Percentiles rank a stretch among this genome's conserved stretches.
Conservation (phyloP, 92 coral and sea anemone species). For the Virgularia gustaviana region DNA sequence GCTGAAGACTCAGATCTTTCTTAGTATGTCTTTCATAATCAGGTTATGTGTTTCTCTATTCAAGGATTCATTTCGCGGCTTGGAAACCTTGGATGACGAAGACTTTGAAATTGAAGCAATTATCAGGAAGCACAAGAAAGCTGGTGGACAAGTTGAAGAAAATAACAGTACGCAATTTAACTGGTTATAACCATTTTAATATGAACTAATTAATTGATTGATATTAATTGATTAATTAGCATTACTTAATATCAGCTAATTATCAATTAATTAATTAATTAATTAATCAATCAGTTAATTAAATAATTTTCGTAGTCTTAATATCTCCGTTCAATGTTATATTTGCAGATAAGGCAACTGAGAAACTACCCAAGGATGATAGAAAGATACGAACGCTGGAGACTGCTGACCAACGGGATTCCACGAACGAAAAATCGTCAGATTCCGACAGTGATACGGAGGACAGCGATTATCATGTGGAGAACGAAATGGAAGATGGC, state of each 20-base stretch:
- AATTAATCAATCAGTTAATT: no score
- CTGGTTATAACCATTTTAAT: neutral
- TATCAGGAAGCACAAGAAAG: constrained; percentile 76
- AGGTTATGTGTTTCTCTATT: neutral
- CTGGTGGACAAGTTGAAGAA: constrained; percentile 77
- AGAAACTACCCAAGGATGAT: no score
- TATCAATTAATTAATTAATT: no score
- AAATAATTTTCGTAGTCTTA: no score
- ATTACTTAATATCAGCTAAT: neutral
- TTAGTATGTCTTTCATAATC: neutral
- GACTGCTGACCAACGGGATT: no score
- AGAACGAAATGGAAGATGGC: constrained; percentile 30
- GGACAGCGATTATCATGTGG: constrained; percentile 70
- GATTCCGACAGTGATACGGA: constrained; percentile 72
- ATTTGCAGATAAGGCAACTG: no score
- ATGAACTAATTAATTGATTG: no score
- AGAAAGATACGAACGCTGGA: no score
- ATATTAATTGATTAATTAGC: neutral
- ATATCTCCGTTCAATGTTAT: no score
- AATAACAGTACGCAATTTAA: neutral
- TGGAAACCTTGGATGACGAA: constrained; percentile 83
- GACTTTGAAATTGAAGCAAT: constrained; percentile 84
- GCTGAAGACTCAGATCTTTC: neutral
- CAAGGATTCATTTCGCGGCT: constrained; percentile 84
- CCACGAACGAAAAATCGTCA: constrained; percentile 59